Conservation (phyloP, 2,888 invertebrate genomes). For the Herminia tarsipennalis region DNA sequence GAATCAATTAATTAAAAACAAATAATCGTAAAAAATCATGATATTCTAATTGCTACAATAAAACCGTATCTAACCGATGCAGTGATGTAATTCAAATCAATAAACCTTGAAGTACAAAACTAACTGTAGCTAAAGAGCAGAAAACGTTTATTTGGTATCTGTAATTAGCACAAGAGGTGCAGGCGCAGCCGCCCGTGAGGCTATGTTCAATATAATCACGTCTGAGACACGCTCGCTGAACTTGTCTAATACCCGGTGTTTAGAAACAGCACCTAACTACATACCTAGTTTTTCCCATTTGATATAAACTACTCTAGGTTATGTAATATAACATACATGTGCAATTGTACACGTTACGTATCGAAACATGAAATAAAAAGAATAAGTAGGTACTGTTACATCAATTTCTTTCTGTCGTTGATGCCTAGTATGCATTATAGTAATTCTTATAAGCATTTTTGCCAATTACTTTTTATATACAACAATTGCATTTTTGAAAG, state of each 20-base stretch:
- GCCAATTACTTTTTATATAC: too few species aligned
- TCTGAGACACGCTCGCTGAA: constrained; percentile 32
- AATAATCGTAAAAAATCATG: too few species aligned
- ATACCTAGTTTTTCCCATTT: constrained; percentile 29
- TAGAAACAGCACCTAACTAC: constrained; percentile 20
- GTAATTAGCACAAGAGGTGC: constrained; percentile 56
- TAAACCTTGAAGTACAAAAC: constrained; percentile 46
- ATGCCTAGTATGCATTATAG: too few species aligned
- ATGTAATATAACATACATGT: constrained; percentile 9
- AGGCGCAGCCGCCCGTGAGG: constrained; percentile 39
- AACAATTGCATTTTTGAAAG: too few species aligned
- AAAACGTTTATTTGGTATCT: constrained; percentile 44
- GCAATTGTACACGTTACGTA: too few species aligned
- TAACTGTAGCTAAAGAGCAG: constrained; percentile 56
- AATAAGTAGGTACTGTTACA: too few species aligned
- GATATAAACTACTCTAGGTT: constrained; percentile 24
- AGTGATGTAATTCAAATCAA: constrained; percentile 35
- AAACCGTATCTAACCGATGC: too few species aligned
- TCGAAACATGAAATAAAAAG: too few species aligned
- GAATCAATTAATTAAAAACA: too few species aligned
- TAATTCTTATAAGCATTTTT: too few species aligned
- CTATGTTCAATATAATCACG: constrained; percentile 35
- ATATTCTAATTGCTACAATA: too few species aligned
- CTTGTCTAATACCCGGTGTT: constrained; percentile 33
- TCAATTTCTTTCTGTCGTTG: too few species aligned